Percentiles rank a stretch among this genome's conserved stretches.
These are phyloP conservation scores for Oncorhynchus mykiss DNA, from an alignment of 2,113 vertebrate genomes.

Conservation along the genomic window DNA sequence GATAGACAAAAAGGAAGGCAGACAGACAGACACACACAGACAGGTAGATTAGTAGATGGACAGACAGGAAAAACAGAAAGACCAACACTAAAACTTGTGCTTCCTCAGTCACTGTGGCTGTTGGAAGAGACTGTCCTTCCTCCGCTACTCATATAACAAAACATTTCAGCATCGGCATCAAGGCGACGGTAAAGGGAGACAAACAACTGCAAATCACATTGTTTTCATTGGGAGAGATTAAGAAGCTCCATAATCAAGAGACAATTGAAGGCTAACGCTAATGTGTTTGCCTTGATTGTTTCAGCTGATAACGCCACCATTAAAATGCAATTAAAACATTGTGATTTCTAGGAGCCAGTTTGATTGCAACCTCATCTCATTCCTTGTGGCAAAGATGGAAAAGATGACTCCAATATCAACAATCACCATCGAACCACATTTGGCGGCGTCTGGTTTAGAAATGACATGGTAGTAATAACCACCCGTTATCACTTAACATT, in stretches of 20 bases:
- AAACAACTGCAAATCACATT: slow-evolving; percentile 27
- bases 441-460: neutral
- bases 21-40: neutral
- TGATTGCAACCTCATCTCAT: neutral
- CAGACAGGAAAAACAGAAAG: neutral
- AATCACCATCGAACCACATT: neutral
- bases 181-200: neutral
- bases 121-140: too few species aligned
- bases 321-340: slow-evolving; percentile 42
- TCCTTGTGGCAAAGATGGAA: neutral
- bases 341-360: neutral
- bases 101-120: too few species aligned
- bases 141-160: too few species aligned
- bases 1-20: neutral
- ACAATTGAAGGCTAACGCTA: slow-evolving; percentile 22
- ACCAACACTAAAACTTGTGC: neutral
- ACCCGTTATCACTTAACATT: too few species aligned
- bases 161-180: too few species aligned
- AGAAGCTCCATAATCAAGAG: slow-evolving; percentile 28
- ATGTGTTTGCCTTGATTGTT: slow-evolving; percentile 25
- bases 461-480: neutral
- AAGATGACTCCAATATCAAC: too few species aligned
- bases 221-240: slow-evolving; percentile 10
- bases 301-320: slow-evolving; percentile 37
- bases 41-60: neutral